Evolutionary conservation across 1,140 invertebrate species (phyloP).

Genomic region (Drosophila teissieri): DNA sequence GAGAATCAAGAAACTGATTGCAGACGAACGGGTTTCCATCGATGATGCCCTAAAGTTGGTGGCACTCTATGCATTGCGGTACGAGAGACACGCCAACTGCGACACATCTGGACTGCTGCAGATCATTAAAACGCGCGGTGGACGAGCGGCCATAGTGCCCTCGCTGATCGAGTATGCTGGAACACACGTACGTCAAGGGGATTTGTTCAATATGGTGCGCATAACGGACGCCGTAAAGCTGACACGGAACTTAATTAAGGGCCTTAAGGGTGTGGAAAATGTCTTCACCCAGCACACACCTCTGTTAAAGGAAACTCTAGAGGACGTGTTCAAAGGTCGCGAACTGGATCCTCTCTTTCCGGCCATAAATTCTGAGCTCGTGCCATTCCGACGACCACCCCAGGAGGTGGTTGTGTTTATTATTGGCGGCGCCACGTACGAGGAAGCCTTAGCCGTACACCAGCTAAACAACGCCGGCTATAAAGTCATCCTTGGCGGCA

Average conservation of each 20-base stretch:
- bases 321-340: slow-evolving; percentile 95
- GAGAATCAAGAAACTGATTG: slow-evolving; percentile 90
- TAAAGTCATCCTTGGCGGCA: slow-evolving; percentile 94
- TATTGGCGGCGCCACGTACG: slow-evolving; percentile 98
- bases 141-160: slow-evolving; percentile 87
- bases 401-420: slow-evolving; percentile 98
- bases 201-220: slow-evolving; percentile 89
- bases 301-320: slow-evolving; percentile 92
- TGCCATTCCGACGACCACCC: slow-evolving; percentile 86
- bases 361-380: slow-evolving; percentile 89
- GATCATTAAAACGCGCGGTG: slow-evolving; percentile 89
- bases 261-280: slow-evolving; percentile 97
- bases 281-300: slow-evolving; percentile 98
- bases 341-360: slow-evolving; percentile 93
- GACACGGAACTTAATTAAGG: slow-evolving; percentile 95
- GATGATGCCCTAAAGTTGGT: slow-evolving; percentile 95
- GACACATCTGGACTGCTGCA: slow-evolving; percentile 91
- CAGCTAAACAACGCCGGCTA: slow-evolving; percentile 92
- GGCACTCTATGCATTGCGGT: slow-evolving; percentile 96
- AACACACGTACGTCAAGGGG: slow-evolving; percentile 90
- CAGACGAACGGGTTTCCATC: slow-evolving; percentile 89
- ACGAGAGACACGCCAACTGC: slow-evolving; percentile 95
- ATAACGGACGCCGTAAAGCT: slow-evolving; percentile 95
- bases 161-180: slow-evolving; percentile 93
- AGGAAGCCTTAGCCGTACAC: slow-evolving; percentile 95